Conservation (phyloP, 2,797 vertebrate species). For the Yasuhikotakia modesta region DNA sequence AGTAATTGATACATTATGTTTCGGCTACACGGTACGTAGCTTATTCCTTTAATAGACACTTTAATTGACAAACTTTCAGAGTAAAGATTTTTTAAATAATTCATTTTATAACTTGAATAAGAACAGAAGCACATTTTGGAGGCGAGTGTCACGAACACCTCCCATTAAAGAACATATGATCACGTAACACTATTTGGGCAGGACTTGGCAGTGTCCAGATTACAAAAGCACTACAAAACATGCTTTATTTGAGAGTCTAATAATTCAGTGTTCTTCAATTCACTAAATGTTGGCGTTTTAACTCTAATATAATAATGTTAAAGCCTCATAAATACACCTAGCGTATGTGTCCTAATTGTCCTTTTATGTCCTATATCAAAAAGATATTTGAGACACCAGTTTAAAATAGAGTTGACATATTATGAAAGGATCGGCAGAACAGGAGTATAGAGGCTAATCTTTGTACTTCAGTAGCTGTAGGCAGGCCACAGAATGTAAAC, state of each 20-base stretch:
- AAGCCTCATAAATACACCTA: background rate
- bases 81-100: too few species aligned
- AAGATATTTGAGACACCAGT: background rate
- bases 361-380: background rate
- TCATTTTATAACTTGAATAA: background rate
- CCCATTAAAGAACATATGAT: background rate
- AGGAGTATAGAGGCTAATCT: background rate
- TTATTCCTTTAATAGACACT: background rate
- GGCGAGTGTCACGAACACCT: slow-evolving; percentile 8
- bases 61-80: background rate
- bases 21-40: background rate
- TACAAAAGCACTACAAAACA: slow-evolving; percentile 27
- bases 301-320: too few species aligned
- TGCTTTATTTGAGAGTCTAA: background rate
- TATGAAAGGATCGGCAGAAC: background rate
- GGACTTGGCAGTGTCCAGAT: background rate
- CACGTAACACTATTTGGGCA: background rate
- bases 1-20: background rate
- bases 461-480: background rate
- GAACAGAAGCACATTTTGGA: slow-evolving; percentile 12
- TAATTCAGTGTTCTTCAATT: background rate
- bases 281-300: too few species aligned
- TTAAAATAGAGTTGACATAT: background rate
- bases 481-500: background rate
- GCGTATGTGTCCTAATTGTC: background rate